Base-by-base conservation (phyloP, 2,113 vertebrate genomes). In the Dicentrarchus labrax region DNA sequence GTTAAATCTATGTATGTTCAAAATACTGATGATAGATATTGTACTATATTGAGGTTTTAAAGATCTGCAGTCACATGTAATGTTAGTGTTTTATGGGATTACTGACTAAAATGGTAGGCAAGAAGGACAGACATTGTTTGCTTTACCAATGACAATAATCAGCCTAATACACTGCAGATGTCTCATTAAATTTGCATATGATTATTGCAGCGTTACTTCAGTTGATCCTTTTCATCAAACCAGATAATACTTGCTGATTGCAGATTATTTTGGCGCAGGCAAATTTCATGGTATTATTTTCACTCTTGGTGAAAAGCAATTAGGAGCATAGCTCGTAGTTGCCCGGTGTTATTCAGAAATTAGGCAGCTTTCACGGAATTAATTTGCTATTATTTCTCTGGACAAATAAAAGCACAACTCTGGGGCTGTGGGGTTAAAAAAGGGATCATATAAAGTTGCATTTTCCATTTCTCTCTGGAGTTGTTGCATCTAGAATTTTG, bases 211-310 rank as follows among this genome's bases (percentile, higher is more conserved):
- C 81, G 78, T 89, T 74, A 39, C 78, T 87, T 90, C 82, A 87
- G 89, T 88, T 89, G 83, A 92, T 92, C 81, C 82, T 85, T 84
- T 88, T 92, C 83, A 90, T 91, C 88, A 78, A 76, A 76, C 54
- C 70, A 85, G 89, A 93, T 93, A 89, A 93, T 91, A 85, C 79
- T 87, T 62, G 74, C 81, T 92, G 93, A 93, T 94, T 93, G 88
- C 88, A 84, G 82, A 86, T 84, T 87, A 80, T 87, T 89, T 86
- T 78, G 82, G 67, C 71, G 22, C 73, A 83, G 87, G 82, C 75
- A 88, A 73, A 89, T 93, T 82, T 81, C 65, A 85, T 80, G 76
- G 84, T 84, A 79, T 91, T 85, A 85, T 76, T 80, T 87, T 86
- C 76, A 69, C 70, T 88, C 90, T 87, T 65, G 43, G 82, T 81